A percentile compares a stretch with the other conserved stretches of the same genome.
phyloP scores from a whole-genome alignment of 2,113 vertebrate species.

The Malurus cyaneus region DNA sequence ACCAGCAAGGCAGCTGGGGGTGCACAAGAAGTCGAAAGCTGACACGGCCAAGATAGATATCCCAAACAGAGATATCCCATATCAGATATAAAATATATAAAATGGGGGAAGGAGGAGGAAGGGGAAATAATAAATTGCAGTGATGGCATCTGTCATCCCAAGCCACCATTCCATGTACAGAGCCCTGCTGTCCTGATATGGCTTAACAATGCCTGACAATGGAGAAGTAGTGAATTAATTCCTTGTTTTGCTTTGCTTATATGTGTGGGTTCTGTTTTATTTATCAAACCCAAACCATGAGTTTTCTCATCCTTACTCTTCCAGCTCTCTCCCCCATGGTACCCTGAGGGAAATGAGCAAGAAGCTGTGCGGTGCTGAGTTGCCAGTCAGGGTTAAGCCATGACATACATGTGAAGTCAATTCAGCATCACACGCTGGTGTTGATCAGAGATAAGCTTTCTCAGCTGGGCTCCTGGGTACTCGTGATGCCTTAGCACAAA shows the following conservation, averaged over 20 bases:
- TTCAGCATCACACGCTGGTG: background rate
- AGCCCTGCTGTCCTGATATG: background rate
- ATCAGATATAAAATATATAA: background rate
- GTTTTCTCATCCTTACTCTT: background rate
- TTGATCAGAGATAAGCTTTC: background rate
- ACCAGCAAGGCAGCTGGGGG: accelerated
- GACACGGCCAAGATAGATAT: background rate
- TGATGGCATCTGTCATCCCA: background rate
- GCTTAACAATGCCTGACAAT: background rate
- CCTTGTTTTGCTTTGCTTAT: background rate
- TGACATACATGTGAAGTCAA: background rate
- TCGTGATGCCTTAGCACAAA: background rate
- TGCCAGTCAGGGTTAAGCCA: background rate
- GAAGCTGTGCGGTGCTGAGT: background rate
- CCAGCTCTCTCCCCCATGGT: background rate
- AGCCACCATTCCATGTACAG: background rate
- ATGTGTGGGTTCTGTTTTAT: background rate
- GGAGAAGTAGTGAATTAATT: background rate
- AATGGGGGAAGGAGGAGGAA: background rate
- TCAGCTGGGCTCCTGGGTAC: background rate
- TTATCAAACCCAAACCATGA: background rate
- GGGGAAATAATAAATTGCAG: background rate
- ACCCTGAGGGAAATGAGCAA: background rate
- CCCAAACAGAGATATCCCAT: background rate
- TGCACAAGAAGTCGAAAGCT: background rate